Evolutionary conservation across 2,797 vertebrate species (phyloP).

Genomic region (Taenioides sp.): DNA sequence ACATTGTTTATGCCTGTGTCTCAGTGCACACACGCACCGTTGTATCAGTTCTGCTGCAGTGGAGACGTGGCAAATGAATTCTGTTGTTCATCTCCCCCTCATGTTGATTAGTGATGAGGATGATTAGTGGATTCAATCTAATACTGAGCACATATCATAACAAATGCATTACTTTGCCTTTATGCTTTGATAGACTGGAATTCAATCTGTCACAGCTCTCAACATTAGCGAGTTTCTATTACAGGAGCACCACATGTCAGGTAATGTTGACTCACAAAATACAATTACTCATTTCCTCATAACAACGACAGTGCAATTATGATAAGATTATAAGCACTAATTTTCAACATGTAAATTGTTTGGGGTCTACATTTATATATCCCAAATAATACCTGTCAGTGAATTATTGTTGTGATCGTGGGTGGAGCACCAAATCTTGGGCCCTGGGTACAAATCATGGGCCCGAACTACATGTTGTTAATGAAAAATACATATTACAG

Average conservation of each 20-base stretch:
- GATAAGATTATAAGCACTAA: neutral
- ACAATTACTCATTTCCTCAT: slow-evolving; percentile 6
- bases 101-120: slow-evolving; percentile 10
- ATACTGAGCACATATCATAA: slow-evolving; percentile 6
- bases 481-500: too few relatives aligned
- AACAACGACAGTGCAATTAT: neutral
- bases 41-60: slow-evolving; percentile 3
- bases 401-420: too few relatives aligned
- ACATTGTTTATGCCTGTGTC: neutral
- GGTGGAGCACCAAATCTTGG: too few relatives aligned
- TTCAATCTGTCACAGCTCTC: slow-evolving; percentile 14
- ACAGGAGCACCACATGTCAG: neutral
- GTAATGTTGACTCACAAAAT: slow-evolving; percentile 4
- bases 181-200: slow-evolving; percentile 5
- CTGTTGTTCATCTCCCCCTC: neutral
- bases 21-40: neutral
- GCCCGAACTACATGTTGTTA: too few relatives aligned
- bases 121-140: slow-evolving; percentile 12
- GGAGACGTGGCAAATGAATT: neutral
- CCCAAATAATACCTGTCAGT: too few relatives aligned
- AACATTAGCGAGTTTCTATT: neutral
- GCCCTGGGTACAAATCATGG: too few relatives aligned
- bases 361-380: too few relatives aligned
- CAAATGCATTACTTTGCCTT: slow-evolving; percentile 7
- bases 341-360: neutral